Percentiles rank a stretch among this genome's conserved stretches.
These are phyloP conservation scores for Peromyscus maniculatus DNA, from an alignment of 2,113 vertebrate species.

Conservation along the genomic window DNA sequence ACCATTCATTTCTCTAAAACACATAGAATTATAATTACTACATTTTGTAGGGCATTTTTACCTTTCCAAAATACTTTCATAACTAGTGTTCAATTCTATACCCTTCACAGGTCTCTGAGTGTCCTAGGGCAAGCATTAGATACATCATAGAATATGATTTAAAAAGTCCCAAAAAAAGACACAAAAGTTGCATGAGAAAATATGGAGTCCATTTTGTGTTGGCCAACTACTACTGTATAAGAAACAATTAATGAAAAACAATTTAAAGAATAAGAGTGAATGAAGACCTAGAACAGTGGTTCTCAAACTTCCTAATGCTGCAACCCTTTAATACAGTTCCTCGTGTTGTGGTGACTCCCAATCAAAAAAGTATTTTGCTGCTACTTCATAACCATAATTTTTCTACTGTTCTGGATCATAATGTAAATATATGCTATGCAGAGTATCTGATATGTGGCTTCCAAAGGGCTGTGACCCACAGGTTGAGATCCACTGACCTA, in stretches of 20 bases:
- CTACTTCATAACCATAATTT: neutral
- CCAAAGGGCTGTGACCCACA: neutral
- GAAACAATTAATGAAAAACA: neutral
- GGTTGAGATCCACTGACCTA: neutral
- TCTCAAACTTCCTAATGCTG: neutral
- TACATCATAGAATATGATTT: neutral
- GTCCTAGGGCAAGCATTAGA: neutral
- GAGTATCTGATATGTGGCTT: neutral
- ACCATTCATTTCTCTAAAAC: neutral
- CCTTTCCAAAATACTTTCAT: constrained; percentile 8
- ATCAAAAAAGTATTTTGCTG: neutral
- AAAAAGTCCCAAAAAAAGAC: neutral
- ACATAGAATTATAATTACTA: neutral
- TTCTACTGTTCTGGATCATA: neutral
- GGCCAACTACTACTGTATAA: neutral
- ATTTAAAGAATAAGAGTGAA: neutral
- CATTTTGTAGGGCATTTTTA: neutral
- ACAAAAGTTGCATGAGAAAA: neutral
- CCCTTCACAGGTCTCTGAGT: neutral
- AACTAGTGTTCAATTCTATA: neutral
- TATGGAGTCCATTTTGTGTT: neutral
- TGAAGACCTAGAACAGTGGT: neutral
- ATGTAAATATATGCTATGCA: neutral
- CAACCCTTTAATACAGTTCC: neutral
- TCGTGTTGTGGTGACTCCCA: neutral